Percentiles rank a stretch among this genome's conserved stretches.
phyloP scores from a whole-genome alignment of 2,797 vertebrate species.

The Lepus townsendii region DNA sequence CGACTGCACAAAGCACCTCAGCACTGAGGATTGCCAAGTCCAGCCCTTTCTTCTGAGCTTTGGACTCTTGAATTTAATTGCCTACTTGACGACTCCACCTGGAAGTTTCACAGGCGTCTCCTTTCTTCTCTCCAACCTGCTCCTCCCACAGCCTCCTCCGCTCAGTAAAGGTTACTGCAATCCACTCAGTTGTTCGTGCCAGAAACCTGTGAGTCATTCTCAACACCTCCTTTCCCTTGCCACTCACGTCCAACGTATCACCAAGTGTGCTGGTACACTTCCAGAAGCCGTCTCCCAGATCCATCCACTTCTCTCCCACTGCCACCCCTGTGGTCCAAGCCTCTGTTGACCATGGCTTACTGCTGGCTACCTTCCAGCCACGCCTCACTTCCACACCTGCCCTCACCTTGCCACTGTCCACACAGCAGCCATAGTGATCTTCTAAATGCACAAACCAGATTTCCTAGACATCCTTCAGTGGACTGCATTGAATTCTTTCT shows the following conservation, averaged over 20 bases:
- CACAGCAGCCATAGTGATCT: not conserved
- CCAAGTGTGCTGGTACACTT: not conserved
- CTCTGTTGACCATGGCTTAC: not conserved
- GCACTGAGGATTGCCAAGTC: not conserved
- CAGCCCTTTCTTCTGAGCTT: slow-evolving; percentile 11
- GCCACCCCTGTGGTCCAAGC: not conserved
- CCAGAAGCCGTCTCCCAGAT: not conserved
- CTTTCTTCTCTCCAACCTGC: not conserved
- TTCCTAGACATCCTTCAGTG: not conserved
- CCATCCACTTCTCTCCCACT: not conserved
- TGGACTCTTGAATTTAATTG: not conserved
- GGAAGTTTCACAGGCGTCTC: not conserved
- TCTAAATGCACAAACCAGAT: not conserved
- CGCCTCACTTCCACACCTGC: not conserved
- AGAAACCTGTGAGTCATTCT: slow-evolving; percentile 72
- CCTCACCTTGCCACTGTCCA: not conserved
- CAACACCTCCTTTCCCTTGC: slow-evolving; percentile 24
- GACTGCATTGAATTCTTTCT: not conserved
- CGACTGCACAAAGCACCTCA: not conserved
- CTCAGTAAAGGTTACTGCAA: slow-evolving; percentile 51
- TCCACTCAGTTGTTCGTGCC: slow-evolving; percentile 11
- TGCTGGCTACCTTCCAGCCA: not conserved
- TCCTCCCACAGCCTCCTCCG: slow-evolving; percentile 52
- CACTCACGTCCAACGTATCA: not conserved
- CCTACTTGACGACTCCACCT: not conserved